Evolutionary conservation across 2,797 vertebrate species (phyloP).

Genomic region (Bryconaethiops microstoma): DNA sequence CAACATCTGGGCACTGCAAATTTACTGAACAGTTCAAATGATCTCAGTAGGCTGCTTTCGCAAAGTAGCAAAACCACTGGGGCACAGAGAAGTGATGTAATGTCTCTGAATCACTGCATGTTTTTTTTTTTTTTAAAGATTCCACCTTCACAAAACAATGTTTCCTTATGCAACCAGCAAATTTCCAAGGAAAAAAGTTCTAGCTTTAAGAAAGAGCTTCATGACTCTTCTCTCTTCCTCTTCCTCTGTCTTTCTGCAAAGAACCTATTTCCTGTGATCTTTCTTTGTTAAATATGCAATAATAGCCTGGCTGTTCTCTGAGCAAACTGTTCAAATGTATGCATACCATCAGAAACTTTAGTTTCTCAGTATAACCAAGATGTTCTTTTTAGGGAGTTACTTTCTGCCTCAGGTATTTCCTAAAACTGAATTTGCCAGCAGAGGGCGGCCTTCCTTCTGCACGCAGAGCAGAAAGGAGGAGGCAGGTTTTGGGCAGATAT

Average conservation of each 20-base stretch:
- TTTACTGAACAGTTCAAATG: neutral
- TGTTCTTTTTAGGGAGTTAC: no score
- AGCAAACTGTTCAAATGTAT: neutral
- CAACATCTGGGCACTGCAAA: neutral
- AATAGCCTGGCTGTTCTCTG: neutral
- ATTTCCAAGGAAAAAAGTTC: neutral
- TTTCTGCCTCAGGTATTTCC: neutral
- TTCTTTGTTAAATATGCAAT: neutral
- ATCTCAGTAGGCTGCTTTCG: neutral
- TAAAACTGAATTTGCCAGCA: neutral
- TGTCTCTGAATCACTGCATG: neutral
- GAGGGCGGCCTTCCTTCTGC: neutral
- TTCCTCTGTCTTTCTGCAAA: neutral
- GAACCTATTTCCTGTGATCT: neutral
- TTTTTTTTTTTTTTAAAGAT: neutral
- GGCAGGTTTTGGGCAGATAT: no score
- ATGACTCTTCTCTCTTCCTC: neutral
- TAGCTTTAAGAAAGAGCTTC: neutral
- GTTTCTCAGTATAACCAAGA: neutral
- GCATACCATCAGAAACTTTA: neutral
- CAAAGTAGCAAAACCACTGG: neutral
- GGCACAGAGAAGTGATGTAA: neutral
- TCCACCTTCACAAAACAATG: neutral
- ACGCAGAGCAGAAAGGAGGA: neutral
- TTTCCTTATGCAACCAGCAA: neutral